These are phyloP conservation scores for Mycteria americana DNA, from an alignment of 2,797 vertebrate species.

Conservation along the genomic window DNA sequence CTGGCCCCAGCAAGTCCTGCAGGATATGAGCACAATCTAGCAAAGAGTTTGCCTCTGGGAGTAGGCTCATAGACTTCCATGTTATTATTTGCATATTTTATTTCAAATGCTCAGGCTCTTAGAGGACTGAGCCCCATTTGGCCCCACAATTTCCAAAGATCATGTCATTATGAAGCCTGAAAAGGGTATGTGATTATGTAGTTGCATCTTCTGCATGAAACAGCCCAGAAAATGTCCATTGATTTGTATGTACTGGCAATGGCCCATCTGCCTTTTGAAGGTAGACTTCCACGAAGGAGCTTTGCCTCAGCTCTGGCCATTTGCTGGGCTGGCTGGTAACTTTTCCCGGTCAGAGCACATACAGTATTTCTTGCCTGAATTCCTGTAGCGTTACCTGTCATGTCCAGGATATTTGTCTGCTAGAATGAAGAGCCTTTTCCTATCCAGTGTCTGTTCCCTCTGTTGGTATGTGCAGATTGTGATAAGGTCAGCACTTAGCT, in stretches of 20 bases:
- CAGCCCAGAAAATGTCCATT: background rate
- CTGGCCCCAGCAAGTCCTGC: background rate
- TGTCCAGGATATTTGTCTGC: background rate
- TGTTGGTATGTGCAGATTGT: background rate
- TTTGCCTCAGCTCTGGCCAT: background rate
- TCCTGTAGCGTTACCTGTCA: background rate
- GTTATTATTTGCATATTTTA: background rate
- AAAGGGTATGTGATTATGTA: background rate
- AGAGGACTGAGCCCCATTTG: background rate
- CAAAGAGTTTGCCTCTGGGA: background rate
- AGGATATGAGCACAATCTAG: background rate
- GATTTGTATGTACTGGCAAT: rapidly evolving
- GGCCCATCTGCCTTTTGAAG: background rate
- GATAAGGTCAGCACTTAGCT: background rate
- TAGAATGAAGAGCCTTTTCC: background rate
- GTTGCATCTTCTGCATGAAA: background rate
- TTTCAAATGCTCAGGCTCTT: background rate
- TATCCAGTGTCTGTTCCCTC: background rate
- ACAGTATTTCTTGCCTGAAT: background rate
- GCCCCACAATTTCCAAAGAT: background rate
- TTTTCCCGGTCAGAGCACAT: background rate
- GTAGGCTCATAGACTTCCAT: rapidly evolving
- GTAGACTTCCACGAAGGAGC: background rate
- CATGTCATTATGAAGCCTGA: background rate
- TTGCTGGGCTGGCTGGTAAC: background rate